phyloP scores from a whole-genome alignment of 2,888 invertebrate genomes.

The Cartodere bifasciata region DNA sequence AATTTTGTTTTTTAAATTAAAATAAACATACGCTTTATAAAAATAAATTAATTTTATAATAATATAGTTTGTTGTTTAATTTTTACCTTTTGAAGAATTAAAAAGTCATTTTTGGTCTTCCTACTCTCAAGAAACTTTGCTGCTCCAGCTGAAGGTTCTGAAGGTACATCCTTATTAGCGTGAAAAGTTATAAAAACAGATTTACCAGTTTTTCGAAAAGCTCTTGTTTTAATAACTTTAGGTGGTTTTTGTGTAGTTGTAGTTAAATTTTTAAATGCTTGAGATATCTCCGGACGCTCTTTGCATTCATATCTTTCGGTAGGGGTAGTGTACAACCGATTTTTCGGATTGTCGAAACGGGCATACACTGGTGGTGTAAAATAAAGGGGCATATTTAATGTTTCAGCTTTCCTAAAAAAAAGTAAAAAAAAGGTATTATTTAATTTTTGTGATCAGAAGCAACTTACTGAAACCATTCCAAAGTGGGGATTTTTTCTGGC shows the following conservation, averaged over 20 bases:
- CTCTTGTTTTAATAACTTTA: conserved; percentile 9
- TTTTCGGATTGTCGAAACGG: conserved; percentile 49
- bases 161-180: conserved; percentile 38
- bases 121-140: conserved; percentile 31
- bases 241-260: conserved; percentile 9
- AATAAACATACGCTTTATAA: too few relatives aligned
- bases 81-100: background rate
- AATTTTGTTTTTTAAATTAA: too few relatives aligned
- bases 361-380: conserved; percentile 70
- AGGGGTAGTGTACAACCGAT: conserved; percentile 22
- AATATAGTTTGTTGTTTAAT: too few relatives aligned
- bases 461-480: conserved; percentile 45
- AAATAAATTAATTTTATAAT: too few relatives aligned
- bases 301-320: conserved; percentile 16
- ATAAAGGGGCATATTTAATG: conserved; percentile 39
- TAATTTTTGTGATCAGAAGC: too few relatives aligned
- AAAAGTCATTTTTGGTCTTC: conserved; percentile 19
- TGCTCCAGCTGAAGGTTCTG: conserved; percentile 44
- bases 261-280: conserved; percentile 15
- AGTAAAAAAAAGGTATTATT: too few relatives aligned
- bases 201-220: conserved; percentile 9
- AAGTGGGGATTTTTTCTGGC: conserved; percentile 39
- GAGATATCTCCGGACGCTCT: conserved; percentile 14
- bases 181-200: conserved; percentile 12
- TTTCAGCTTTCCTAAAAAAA: conserved; percentile 14